Percentiles rank a stretch among this genome's conserved stretches.
phyloP scores from a whole-genome alignment of 2,113 vertebrate species.

The Strix aluco region DNA sequence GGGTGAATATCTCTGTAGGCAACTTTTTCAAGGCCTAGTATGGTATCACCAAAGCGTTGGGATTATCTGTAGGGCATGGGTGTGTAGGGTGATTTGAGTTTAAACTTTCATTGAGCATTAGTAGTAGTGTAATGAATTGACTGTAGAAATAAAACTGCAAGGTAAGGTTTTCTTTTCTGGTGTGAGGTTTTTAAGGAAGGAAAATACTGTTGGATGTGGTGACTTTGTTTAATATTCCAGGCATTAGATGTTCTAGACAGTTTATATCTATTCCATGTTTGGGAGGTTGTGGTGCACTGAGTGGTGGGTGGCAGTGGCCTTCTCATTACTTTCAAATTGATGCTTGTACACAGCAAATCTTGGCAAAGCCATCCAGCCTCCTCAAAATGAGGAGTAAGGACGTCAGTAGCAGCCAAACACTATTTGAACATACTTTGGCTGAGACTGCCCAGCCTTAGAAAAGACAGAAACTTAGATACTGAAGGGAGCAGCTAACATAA shows the following conservation, averaged over 20 bases:
- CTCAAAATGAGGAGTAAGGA: not conserved
- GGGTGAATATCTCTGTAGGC: not conserved
- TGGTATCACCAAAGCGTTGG: fast-evolving
- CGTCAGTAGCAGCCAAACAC: not conserved
- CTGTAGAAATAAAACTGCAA: not conserved
- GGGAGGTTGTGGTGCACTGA: not conserved
- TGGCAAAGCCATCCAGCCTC: not conserved
- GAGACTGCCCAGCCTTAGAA: not conserved
- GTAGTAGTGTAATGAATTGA: not conserved
- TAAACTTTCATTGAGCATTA: not conserved
- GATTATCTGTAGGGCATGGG: not conserved
- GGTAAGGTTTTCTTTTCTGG: not conserved
- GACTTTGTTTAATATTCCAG: not conserved
- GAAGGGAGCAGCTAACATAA: not conserved
- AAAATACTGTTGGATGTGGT: not conserved
- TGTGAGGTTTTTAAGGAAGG: not conserved
- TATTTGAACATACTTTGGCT: not conserved
- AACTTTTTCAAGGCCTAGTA: not conserved
- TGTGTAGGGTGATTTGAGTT: not conserved
- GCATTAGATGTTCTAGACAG: not conserved
- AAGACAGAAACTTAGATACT: not conserved
- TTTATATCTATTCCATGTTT: fast-evolving
- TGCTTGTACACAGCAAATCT: not conserved
- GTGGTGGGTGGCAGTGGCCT: not conserved
- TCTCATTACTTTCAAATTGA: not conserved